These are phyloP conservation scores for Laodelphax striatellus DNA, from an alignment of 1,140 invertebrate species.

Conservation along the genomic window DNA sequence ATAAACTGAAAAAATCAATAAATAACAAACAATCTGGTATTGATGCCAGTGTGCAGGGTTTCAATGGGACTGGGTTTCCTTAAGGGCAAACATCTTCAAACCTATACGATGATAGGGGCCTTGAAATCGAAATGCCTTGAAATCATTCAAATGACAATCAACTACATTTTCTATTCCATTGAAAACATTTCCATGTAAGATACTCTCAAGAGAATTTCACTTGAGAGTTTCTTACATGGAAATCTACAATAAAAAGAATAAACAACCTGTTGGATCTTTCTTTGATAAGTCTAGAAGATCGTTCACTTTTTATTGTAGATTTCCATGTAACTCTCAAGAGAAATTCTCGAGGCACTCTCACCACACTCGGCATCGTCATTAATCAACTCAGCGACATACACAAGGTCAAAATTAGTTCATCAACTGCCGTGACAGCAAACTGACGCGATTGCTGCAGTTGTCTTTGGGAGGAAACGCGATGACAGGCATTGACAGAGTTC, in stretches of 20 bases:
- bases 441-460: conserved; percentile 70
- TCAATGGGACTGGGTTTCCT: no score
- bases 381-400: conserved; percentile 56
- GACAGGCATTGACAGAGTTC: conserved; percentile 76
- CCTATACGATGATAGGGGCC: conserved; percentile 62
- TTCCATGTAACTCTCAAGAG: no score
- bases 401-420: conserved; percentile 29
- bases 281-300: conserved; percentile 48
- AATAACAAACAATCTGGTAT: no score
- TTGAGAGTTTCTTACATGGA: conserved; percentile 67
- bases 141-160: conserved; percentile 55
- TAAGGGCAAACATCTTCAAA: no score
- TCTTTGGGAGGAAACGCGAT: conserved; percentile 80
- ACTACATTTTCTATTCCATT: conserved; percentile 60
- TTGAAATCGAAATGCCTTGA: conserved; percentile 51
- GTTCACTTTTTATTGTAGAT: no score
- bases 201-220: conserved; percentile 56
- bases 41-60: no score
- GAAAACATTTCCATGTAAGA: conserved; percentile 43
- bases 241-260: conserved; percentile 71
- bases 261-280: conserved; percentile 51
- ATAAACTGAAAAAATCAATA: no score
- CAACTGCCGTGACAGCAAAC: conserved; percentile 74
- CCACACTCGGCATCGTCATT: conserved; percentile 60
- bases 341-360: conserved; percentile 46